These are phyloP conservation scores for Polydrusus cervinus DNA, from an alignment of 2,888 invertebrate genomes.

Conservation along the genomic window DNA sequence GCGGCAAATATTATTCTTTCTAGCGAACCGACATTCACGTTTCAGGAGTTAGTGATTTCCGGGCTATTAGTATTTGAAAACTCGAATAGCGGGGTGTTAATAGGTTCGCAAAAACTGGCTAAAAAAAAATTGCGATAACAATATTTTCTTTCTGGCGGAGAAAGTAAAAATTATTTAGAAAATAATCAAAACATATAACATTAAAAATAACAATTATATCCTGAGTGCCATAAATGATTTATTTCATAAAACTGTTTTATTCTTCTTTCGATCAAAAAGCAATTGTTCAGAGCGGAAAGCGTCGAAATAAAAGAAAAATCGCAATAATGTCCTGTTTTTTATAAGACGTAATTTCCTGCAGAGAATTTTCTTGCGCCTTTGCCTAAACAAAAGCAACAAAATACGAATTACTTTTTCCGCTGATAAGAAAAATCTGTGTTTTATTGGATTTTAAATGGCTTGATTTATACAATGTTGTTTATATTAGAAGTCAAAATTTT, in stretches of 20 bases:
- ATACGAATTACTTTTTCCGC: conserved; percentile 33
- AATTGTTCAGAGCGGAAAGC: conserved; percentile 9
- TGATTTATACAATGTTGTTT: background rate
- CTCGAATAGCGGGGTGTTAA: too few relatives aligned
- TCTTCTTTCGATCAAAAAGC: conserved; percentile 23
- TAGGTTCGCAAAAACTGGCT: too few relatives aligned
- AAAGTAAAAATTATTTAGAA: too few relatives aligned
- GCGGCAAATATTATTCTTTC: too few relatives aligned
- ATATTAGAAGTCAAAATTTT: background rate
- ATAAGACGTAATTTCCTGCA: conserved; percentile 40
- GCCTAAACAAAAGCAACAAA: conserved; percentile 39
- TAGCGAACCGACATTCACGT: too few relatives aligned
- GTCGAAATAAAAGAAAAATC: conserved; percentile 28
- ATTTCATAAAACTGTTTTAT: conserved; percentile 1
- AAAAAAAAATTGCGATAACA: too few relatives aligned
- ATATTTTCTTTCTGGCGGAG: too few relatives aligned
- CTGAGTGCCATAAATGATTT: background rate
- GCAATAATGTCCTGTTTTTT: conserved; percentile 29
- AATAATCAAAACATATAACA: too few relatives aligned
- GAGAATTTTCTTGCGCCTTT: conserved; percentile 30
- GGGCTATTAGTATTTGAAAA: too few relatives aligned
- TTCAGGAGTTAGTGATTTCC: too few relatives aligned
- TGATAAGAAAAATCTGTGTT: conserved; percentile 31
- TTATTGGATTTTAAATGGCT: conserved; percentile 29
- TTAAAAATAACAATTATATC: background rate